Evolutionary conservation across 2,797 vertebrate genomes (phyloP), one percentile per base, ranked within the genome.

Genomic region (Poecile montanus): DNA sequence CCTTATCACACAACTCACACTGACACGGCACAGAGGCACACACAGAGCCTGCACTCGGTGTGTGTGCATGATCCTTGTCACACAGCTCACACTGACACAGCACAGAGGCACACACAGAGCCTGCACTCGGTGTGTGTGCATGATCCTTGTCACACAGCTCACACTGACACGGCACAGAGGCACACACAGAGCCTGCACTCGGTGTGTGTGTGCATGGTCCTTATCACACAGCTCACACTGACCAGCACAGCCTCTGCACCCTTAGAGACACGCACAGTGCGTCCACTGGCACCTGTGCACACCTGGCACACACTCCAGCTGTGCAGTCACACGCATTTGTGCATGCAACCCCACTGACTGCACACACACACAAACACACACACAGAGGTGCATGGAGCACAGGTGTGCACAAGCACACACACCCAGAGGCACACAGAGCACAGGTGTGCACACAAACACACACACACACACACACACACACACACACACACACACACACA

Each of bases 261-360:
- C 65, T 14, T 2, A 18, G 26, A 32, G 36, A 56, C 7, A 57
- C 17, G 1, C 2, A 11, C 20, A 20, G 9, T 1, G 38, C 58
- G 10, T 32, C 4, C 17, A 5, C 6, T 63, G 48, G 20, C 50
- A 57, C 29, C 40, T 26, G 21, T 29, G 30, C 42, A 34, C 19
- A 5, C 11, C 0, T 4, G 45, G 63, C 47, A 8, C 2, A 0
- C n/a, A 2, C 38, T 70, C 21, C 1, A 1, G 2, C 30, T 1
- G 4, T 20, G 13, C 47, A 67, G 50, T 19, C 40, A 18, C 16
- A 6, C 1, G 0, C 4, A 7, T 12, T 13, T 21, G 2, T 29
- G 26, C 4, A 1, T 16, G 22, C 32, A 58, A 45, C 40, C 47
- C 54, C 10, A 4, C 57, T 19, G 7, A 32, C n/a, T 53, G 67